Percentiles rank a stretch among this genome's conserved stretches.
Evolutionary conservation across 2,888 invertebrate genomes (phyloP).

Genomic region (Hirtodrosophila duncani): DNA sequence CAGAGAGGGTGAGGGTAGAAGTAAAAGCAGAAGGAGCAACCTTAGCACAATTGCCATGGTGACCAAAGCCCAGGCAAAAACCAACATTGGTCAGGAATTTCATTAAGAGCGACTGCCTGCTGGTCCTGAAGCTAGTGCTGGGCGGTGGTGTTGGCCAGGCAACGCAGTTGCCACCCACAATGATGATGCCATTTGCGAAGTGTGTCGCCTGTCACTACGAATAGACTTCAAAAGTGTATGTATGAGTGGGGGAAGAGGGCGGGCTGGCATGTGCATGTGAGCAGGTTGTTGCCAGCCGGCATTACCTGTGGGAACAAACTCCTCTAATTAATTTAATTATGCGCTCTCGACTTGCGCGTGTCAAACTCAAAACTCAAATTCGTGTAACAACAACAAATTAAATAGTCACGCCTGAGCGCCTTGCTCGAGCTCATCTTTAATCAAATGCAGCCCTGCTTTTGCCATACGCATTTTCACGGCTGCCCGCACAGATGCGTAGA

Average conservation of each 20-base stretch:
- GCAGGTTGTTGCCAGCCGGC: background rate
- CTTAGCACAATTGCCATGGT: constrained; percentile 56
- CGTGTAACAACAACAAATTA: constrained; percentile 49
- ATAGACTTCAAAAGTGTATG: constrained; percentile 57
- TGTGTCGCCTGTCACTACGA: constrained; percentile 72
- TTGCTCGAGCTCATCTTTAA: constrained; percentile 59
- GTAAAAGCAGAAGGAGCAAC: background rate
- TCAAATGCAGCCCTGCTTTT: constrained; percentile 57
- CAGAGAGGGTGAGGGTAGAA: background rate
- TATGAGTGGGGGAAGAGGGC: constrained; percentile 1
- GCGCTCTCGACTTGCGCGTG: constrained; percentile 65
- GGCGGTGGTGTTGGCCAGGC: constrained; percentile 24
- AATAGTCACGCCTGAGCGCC: constrained; percentile 63
- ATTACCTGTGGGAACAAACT: constrained; percentile 66
- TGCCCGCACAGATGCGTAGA: too few species aligned
- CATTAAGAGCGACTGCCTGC: constrained; percentile 47
- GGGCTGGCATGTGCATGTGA: background rate
- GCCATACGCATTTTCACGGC: constrained; percentile 35
- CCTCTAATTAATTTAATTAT: constrained; percentile 74
- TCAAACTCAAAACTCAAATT: too few species aligned
- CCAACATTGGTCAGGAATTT: constrained; percentile 70
- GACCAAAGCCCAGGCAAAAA: constrained; percentile 59
- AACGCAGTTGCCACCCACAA: constrained; percentile 47
- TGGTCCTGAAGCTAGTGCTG: constrained; percentile 1
- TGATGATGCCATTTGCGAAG: constrained; percentile 51